Conservation (phyloP, 2,797 vertebrate species). For the Galagoides demidoff region DNA sequence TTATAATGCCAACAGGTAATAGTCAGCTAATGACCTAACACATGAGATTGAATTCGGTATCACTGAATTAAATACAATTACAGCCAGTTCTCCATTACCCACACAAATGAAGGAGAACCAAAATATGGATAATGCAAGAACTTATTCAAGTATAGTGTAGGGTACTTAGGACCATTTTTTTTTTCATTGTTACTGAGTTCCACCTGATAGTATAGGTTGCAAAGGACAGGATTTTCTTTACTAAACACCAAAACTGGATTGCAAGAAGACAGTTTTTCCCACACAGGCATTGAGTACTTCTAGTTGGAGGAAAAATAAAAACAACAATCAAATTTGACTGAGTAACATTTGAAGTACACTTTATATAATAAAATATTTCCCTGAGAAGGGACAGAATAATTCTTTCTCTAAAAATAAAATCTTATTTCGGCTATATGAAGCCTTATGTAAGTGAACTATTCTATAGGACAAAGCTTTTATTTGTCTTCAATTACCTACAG, state of each 20-base stretch:
- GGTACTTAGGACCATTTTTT: neutral
- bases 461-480: neutral
- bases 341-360: neutral
- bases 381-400: neutral
- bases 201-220: neutral
- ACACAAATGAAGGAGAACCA: slow-evolving; percentile 70
- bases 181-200: neutral
- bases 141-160: neutral
- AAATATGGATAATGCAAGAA: slow-evolving; percentile 21
- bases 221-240: neutral
- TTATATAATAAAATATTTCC: neutral
- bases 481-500: neutral
- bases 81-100: slow-evolving; percentile 38
- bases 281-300: neutral
- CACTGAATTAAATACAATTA: slow-evolving; percentile 53
- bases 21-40: slow-evolving; percentile 60
- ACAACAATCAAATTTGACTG: neutral
- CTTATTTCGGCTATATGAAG: neutral
- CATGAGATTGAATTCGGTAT: slow-evolving; percentile 48
- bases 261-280: neutral
- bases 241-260: neutral
- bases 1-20: slow-evolving; percentile 47
- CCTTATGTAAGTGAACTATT: neutral
- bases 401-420: slow-evolving; percentile 28
- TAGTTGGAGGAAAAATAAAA: neutral